Evolutionary conservation across 2,113 vertebrate genomes (phyloP), one percentile per base, ranked within the genome.

Genomic region (Pluvialis apricaria): DNA sequence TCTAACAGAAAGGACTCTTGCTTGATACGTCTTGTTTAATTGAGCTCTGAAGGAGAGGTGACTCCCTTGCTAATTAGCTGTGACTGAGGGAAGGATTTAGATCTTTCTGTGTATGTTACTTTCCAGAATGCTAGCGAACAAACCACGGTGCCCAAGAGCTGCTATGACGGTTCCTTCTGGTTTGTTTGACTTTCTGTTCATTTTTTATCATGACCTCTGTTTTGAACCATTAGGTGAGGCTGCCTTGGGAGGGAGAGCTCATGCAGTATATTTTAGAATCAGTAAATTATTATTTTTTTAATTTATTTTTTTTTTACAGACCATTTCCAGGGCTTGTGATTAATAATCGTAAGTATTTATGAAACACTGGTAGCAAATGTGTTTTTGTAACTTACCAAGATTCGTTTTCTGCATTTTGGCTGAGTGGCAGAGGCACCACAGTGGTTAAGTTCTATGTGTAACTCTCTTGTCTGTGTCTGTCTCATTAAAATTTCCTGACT

Each of bases 301-400:
- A n/a, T n/a, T n/a, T n/a, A n/a, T 17, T 40, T 36, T 5, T 34
- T 71, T 60, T 32, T 80, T 40, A 6, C 94, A 98, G 97, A 40
- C 97, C 97, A 1, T 97, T 98, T 95, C 97, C 98, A 89, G 98
- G 98, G 88, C 96, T 97, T 32, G 95, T 97, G 82, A 96, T 98
- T 65, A 98, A 97, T 68, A 90, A 92, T 58, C 78, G 98, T 98
- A 93, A 98, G 98, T 98, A 96, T 91, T 90, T 40, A 19, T 52
- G 69, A 89, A 51, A 32, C 38, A 15, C 10, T 45, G 76, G 62
- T 72, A 34, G 51, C 38, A 91, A 77, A 54, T 55, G 8, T 42
- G 5, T 40, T 80, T 77, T 61, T 86, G 26, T 57, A 49, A 58
- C 40, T 22, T 88, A 36, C 18, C 12, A 26, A 40, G 29, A 60